Conservation (phyloP, 2,888 invertebrate genomes). For the Ferrisia virgata region DNA sequence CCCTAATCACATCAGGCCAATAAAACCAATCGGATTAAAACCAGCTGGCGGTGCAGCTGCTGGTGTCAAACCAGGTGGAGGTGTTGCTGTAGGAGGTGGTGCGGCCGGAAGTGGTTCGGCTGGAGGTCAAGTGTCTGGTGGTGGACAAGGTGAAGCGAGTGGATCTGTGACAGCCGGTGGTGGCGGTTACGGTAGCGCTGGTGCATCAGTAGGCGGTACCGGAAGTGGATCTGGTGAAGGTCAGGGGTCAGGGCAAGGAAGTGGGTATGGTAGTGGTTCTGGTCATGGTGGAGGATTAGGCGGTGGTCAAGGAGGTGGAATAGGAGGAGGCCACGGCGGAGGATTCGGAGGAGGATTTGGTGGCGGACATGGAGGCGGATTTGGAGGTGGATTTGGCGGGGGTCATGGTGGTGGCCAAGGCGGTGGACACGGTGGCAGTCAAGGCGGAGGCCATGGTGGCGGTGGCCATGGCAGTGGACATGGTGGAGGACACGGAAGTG, state of each 20-base stretch:
- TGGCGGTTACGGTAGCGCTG: conserved; percentile 14
- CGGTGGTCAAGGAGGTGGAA: conserved; percentile 32
- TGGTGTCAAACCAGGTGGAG: background rate
- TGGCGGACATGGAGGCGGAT: conserved; percentile 34
- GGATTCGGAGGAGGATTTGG: conserved; percentile 41
- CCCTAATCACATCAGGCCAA: conserved; percentile 20
- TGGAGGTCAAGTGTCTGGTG: conserved; percentile 19
- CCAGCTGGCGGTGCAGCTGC: background rate
- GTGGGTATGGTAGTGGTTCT: conserved; percentile 47
- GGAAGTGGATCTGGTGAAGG: conserved; percentile 52
- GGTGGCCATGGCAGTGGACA: background rate
- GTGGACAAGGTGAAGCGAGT: conserved; percentile 8
- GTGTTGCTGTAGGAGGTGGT: conserved; percentile 13
- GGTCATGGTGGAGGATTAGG: conserved; percentile 10
- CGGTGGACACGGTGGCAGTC: conserved; percentile 27
- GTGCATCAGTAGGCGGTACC: conserved; percentile 41
- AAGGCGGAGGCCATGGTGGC: background rate
- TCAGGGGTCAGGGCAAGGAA: conserved; percentile 41
- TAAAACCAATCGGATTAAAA: background rate
- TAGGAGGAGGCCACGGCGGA: conserved; percentile 20
- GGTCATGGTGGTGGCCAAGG: conserved; percentile 29
- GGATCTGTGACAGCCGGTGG: conserved; percentile 38
- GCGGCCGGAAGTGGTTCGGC: background rate
- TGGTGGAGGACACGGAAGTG: conserved; percentile 26
- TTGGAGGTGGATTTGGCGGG: conserved; percentile 18